Evolutionary conservation across 2,113 vertebrate genomes (phyloP), one percentile per base, ranked within the genome.

Genomic region (Ifrita kowaldi): DNA sequence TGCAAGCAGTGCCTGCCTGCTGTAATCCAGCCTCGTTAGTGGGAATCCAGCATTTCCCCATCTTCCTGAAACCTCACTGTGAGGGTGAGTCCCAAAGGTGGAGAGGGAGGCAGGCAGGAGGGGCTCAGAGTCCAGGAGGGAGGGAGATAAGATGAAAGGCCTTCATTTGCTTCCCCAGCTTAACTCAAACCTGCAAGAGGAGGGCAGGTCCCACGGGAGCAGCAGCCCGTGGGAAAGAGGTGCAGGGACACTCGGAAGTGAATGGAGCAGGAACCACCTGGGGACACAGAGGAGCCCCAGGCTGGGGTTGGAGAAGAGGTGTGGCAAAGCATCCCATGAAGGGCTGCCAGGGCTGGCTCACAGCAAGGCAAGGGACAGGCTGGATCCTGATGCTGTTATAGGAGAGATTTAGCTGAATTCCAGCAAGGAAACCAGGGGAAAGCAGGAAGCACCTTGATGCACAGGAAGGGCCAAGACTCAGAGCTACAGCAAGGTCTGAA

Each of bases 31-130:
- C 4, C 16, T 19, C 4, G 0, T 39, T 1, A 32, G 27, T 3
- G 20, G 73, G 42, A 89, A 89, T 17, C 35, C 8, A 44, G 69
- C 15, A 33, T 20, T 60, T 47, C n/a, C 3, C 30, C 3, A 4
- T 42, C 59, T 83, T 56, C n/a, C 52, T 7, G 0, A 22, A 70
- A 16, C 13, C 37, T 41, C 44, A 14, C 37, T 3, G 39, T 1
- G 7, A 68, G 10, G 30, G 11, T 0, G 2, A 85, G 22, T 20
- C 39, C 62, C 11, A 7, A 49, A 76, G 6, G 5, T 0, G 0
- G 42, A 30, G 22, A 73, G 44, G 18, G 42, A 60, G 17, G 5
- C 13, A n/a, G 55, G 46, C 73, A 65, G 23, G 33, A 68, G 20
- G 16, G 35, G 35, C 80, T 83, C 83, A 63, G 30, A 81, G 60